phyloP scores from a whole-genome alignment of 2,888 invertebrate species.

The Corythucha ciliata region DNA sequence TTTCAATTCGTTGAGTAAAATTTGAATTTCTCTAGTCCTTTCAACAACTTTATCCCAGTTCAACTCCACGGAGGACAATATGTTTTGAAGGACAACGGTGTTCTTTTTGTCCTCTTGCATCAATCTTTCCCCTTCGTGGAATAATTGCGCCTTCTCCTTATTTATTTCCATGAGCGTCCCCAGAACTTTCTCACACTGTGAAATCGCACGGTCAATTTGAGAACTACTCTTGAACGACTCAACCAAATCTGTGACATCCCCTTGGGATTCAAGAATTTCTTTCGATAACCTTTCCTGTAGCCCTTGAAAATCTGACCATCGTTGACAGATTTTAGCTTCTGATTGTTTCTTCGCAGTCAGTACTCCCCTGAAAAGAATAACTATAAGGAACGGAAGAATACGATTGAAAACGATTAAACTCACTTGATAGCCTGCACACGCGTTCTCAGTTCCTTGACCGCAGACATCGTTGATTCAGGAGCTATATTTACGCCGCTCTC shows the following conservation, averaged over 20 bases:
- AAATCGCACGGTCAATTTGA: constrained; percentile 43
- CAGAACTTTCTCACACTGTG: constrained; percentile 46
- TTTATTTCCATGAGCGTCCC: constrained; percentile 44
- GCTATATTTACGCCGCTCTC: constrained; percentile 11
- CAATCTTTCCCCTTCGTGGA: constrained; percentile 65
- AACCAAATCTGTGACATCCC: constrained; percentile 32
- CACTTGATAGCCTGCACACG: constrained; percentile 18
- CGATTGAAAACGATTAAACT: too few species aligned
- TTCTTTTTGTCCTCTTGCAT: constrained; percentile 75
- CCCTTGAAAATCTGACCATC: constrained; percentile 69
- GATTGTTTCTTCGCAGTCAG: constrained; percentile 31
- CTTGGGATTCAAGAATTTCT: constrained; percentile 41
- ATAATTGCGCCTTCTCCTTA: constrained; percentile 46
- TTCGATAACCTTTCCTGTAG: constrained; percentile 61
- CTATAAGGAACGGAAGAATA: too few species aligned
- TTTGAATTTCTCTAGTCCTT: constrained; percentile 43
- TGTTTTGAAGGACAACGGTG: constrained; percentile 69
- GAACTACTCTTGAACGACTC: constrained; percentile 30
- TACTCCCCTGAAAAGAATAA: constrained; percentile 28
- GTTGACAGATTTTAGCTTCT: constrained; percentile 48
- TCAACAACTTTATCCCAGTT: constrained; percentile 73
- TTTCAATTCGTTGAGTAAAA: constrained; percentile 57
- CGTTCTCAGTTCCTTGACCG: neutral
- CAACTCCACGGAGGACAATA: constrained; percentile 64
- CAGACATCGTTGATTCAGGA: constrained; percentile 9